These are phyloP conservation scores for Tetranychus truncatus DNA, from an alignment of 2,888 invertebrate species.

Conservation along the genomic window DNA sequence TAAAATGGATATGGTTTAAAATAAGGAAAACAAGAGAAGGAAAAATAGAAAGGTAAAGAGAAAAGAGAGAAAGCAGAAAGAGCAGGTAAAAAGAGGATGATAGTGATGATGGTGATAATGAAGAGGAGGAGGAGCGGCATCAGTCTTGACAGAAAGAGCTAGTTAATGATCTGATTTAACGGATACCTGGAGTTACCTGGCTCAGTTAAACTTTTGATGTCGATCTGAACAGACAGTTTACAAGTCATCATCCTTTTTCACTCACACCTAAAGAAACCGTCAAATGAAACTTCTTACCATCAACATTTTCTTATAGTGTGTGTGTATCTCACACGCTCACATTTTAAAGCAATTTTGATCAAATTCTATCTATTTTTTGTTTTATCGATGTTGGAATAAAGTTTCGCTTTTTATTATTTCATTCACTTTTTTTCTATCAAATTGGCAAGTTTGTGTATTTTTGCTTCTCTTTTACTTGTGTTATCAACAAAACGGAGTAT, in stretches of 20 bases:
- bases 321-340: background rate
- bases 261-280: background rate
- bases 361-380: too few species aligned
- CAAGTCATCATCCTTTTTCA: background rate
- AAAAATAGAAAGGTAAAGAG: background rate
- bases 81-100: background rate
- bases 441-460: too few species aligned
- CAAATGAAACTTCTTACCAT: background rate
- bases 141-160: background rate
- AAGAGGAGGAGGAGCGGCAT: background rate
- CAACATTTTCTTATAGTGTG: background rate
- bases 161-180: slow-evolving; percentile 1
- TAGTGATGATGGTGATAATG: background rate
- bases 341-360: too few species aligned
- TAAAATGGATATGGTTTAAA: too few species aligned
- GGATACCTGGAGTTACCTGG: slow-evolving; percentile 1
- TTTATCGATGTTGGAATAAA: too few species aligned
- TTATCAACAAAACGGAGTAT: too few species aligned
- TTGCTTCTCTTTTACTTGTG: too few species aligned
- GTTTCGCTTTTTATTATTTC: too few species aligned
- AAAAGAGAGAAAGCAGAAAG: background rate
- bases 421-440: too few species aligned
- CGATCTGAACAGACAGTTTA: background rate
- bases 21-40: background rate
- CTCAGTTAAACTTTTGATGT: background rate